A percentile compares a stretch with the other conserved stretches of the same genome.
Conservation (phyloP, 2,113 vertebrate genomes). For the Smithornis capensis region DNA sequence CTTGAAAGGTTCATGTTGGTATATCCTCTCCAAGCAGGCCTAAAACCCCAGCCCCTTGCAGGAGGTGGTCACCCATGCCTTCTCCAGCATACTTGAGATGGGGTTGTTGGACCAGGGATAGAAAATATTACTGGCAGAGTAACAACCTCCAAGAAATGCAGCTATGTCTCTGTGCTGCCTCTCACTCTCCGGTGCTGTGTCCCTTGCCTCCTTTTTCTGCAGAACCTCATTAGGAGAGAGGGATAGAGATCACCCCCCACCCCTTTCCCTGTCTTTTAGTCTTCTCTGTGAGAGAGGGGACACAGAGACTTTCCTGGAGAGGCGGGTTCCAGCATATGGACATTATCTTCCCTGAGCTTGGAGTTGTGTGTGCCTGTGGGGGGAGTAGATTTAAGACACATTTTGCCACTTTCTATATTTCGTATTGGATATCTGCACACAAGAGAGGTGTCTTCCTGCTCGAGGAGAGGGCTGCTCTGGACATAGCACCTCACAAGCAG, state of each 20-base stretch:
- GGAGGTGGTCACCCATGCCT: neutral
- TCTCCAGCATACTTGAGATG: neutral
- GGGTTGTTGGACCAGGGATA: neutral
- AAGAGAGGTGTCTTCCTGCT: neutral
- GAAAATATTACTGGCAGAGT: neutral
- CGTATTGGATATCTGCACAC: neutral
- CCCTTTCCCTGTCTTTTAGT: neutral
- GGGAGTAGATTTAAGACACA: neutral
- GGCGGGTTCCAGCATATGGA: neutral
- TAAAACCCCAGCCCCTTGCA: accelerated
- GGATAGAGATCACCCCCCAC: accelerated
- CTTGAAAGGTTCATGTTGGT: neutral
- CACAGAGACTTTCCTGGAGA: neutral
- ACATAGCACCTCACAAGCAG: neutral
- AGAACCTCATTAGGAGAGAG: neutral
- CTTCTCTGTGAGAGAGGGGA: neutral
- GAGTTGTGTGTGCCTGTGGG: neutral
- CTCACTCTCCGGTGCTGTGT: accelerated
- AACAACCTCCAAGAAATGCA: accelerated
- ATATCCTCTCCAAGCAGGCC: neutral
- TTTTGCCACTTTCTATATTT: neutral
- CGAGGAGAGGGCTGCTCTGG: neutral
- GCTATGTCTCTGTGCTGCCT: accelerated
- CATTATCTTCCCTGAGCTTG: neutral
- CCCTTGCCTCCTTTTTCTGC: neutral